A percentile compares a stretch with the other conserved stretches of the same genome.
Evolutionary conservation across 1,140 invertebrate species (phyloP).

Genomic region (Aphelinus certus): DNA sequence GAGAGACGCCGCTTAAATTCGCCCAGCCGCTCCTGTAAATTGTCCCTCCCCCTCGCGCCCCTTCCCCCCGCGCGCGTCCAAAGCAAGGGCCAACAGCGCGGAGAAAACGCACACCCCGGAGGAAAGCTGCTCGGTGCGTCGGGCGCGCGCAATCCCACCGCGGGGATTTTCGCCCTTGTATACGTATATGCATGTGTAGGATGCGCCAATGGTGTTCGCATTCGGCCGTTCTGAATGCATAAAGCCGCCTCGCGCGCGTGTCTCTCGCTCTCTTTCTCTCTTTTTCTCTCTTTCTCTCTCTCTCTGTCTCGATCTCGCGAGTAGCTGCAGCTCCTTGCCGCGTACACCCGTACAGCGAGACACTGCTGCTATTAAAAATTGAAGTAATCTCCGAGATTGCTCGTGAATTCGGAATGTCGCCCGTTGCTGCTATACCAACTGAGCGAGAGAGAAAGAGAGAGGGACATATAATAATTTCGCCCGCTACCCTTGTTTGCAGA

Average conservation of each 20-base stretch:
- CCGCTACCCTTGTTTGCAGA: too few species aligned
- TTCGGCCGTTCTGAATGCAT: slow-evolving; percentile 5
- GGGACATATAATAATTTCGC: too few species aligned
- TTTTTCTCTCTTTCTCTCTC: slow-evolving; percentile 4
- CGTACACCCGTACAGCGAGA: too few species aligned
- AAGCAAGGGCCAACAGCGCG: neutral
- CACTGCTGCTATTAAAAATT: too few species aligned
- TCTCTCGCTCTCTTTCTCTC: neutral
- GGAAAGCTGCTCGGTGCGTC: too few species aligned
- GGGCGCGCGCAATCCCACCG: neutral
- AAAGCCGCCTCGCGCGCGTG: neutral
- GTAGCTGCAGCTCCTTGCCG: too few species aligned
- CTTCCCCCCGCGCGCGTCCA: neutral
- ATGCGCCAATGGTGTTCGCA: slow-evolving; percentile 7
- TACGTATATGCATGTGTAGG: neutral
- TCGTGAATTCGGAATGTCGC: too few species aligned
- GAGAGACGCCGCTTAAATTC: slow-evolving; percentile 27
- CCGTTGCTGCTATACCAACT: too few species aligned
- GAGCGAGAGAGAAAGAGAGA: too few species aligned
- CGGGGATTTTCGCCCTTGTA: slow-evolving; percentile 7
- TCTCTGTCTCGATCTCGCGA: too few species aligned
- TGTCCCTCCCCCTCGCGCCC: neutral
- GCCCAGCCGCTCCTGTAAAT: slow-evolving; percentile 11
- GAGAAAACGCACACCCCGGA: neutral
- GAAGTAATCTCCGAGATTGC: too few species aligned